Base-by-base conservation (phyloP, 2,113 vertebrate species). In the Alethe castanea region DNA sequence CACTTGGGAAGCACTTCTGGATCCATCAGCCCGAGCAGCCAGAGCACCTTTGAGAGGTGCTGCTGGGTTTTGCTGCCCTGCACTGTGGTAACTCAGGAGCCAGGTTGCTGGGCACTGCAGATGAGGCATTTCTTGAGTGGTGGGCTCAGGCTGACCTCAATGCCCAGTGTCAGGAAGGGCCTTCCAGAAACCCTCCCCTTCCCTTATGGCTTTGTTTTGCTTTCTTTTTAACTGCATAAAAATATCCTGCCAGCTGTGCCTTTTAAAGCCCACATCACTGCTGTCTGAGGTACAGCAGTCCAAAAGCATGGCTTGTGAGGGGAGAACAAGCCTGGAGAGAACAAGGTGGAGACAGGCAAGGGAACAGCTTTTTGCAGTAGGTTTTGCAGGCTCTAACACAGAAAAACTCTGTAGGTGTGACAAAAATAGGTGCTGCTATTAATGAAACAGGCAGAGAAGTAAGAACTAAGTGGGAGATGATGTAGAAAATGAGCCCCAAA, bases 351-450 rank as follows among this genome's bases (percentile, higher is more conserved):
- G 44, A 17, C 28, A 40, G 73, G 59, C 57, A 35, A 82, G 40
- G 56, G 35, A 94, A 17, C 31, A 57, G 83, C n/a, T 53, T 86
- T 85, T 65, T 57, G 62, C 62, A 23, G n/a, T n/a, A 52, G 36
- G 5, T 33, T 72, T 77, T 89, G 35, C 40, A 50, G n/a, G 16
- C 69, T 35, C 22, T 74, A 67, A 57, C 81, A 57, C 44, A 76
- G 90, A 47, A 38, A 42, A 85, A 35, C 22, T 76, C 40, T 26
- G 38, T 71, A 65, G 25, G 60, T 60, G 24, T 69, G 56, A 35
- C 76, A 93, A 64, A 92, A 90, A 72, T 83, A 94, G 52, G 52
- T 88, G 26, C 54, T 45, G 40, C 76, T 92, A 70, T 90, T 82
- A 88, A 86, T 70, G 73, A 93, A 57, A 38, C n/a, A 82, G 67